Base-by-base conservation (phyloP, 2,113 vertebrate species). In the Eublepharis macularius region DNA sequence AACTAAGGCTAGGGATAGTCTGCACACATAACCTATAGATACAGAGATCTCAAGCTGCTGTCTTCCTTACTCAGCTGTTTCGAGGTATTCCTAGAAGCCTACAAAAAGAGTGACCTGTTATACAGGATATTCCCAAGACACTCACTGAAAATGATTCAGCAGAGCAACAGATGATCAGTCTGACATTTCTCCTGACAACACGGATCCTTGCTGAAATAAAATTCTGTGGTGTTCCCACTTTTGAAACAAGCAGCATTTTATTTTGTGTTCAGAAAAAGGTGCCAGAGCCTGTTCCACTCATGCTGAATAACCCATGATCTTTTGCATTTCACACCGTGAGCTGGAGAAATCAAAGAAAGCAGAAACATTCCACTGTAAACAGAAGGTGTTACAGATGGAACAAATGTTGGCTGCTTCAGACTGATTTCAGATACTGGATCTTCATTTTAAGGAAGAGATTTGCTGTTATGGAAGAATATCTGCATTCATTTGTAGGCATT, bases 111-210 rank as follows among this genome's bases (percentile, higher is more conserved):
- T 45, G 41, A 29, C 32, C 57, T 49, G 41, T 41, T 11, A 24
- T 8, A 21, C 49, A 34, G n/a, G 32, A 63, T 21, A 76, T 11
- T 32, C 57, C 39, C 78, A 32, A 41, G 32, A 41, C 29, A 45
- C 29, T 65, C 47, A 36, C 72, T 47, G n/a, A 83, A 47, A 75
- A 24, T 75, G 32, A 66, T 66, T 83, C 57, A 36, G 54, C 73
- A 66, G n/a, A 66, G 34, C 73, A 83, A 76, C n/a, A 83, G 9
- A 16, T 65, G 57, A 83, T 83, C 57, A 83, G 57, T 36, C 32
- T 47, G 82, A 34, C 19, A 74, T 60, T 34, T 63, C 51, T 34
- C 11, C 19, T 2, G 12, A 74, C 51, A 82, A 43, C 36, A 43
- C 68, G n/a, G 51, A 29, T 8, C 47, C 69, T 82, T 82, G 19